Evolutionary conservation across 2,113 vertebrate species (phyloP).

Genomic region (Etheostoma spectabile): DNA sequence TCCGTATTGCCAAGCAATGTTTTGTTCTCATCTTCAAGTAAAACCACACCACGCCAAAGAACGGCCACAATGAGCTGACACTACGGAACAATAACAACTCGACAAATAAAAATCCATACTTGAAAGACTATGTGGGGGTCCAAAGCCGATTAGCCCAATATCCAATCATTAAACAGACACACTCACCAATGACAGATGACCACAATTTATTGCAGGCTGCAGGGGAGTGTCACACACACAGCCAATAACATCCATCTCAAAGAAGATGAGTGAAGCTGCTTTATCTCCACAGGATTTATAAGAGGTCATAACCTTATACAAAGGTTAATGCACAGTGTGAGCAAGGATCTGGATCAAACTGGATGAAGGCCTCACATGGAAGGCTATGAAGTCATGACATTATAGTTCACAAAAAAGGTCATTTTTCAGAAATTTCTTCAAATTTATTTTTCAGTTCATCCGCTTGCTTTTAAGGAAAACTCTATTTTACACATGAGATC

Average conservation of each 20-base stretch:
- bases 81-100: constrained; percentile 40
- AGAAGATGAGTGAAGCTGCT: constrained; percentile 43
- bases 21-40: constrained; percentile 42
- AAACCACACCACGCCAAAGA: neutral
- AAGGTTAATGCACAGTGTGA: constrained; percentile 23
- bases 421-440: neutral
- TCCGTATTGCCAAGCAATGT: constrained; percentile 8
- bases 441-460: neutral
- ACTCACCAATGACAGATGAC: constrained; percentile 10
- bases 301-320: constrained; percentile 42
- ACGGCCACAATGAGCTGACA: constrained; percentile 23
- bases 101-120: constrained; percentile 48
- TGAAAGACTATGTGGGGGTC: constrained; percentile 39
- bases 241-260: constrained; percentile 52
- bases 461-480: neutral
- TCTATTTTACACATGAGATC: neutral
- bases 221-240: constrained; percentile 28
- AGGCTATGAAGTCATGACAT: neutral
- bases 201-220: constrained; percentile 50
- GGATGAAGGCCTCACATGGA: constrained; percentile 27
- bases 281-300: constrained; percentile 40
- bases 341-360: constrained; percentile 25
- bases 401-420: neutral
- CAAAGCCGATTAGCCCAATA: constrained; percentile 60
- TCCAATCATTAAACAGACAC: constrained; percentile 50